Base-by-base conservation (phyloP, 2,888 invertebrate species). In the Watsonalla binaria region DNA sequence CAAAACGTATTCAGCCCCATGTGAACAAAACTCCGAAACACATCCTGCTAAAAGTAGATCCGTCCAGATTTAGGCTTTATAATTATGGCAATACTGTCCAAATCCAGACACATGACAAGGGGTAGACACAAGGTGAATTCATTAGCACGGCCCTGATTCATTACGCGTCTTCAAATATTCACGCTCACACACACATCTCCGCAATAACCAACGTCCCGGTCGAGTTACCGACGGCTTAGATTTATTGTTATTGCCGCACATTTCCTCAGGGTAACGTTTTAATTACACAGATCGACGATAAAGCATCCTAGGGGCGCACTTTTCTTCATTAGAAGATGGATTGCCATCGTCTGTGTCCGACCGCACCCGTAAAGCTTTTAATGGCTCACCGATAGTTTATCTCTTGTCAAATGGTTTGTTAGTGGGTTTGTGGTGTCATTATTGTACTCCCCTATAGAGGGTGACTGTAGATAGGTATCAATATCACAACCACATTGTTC, bases 221-320 rank as follows among this genome's bases (percentile, higher is more conserved):
- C 70, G 65, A 72, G 74, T 78, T 75, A 74, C 79, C 74, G 75
- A 67, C 75, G 69, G 67, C 68, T 65, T 72, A 84, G 89, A 90
- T 90, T 90, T 90, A 90, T 86, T 82, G 87, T 90, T 89, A 90
- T 90, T 89, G 81, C 90, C 82, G 77, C 80, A 82, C 87, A 86
- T 90, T 90, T 90, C 90, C 90, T 90, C 75, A 79, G 89, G 86
- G 90, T 83, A 88, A 90, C 90, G 89, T 90, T 90, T 90, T 90
- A 90, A 90, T 90, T 90, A 90, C 90, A 86, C 83, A 86, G 90
- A 90, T 90, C 90, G 89, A 65, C 84, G 86, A 90, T 90, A 90
- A 90, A 90, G 68, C 86, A 90, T 88, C 86, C 83, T 74, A 79
- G 75, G 83, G 83, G 86, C 89, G 86, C 89, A 90, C 90, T 90